Base-by-base conservation (phyloP, 1,140 invertebrate species). In the Drosophila murphyi region DNA sequence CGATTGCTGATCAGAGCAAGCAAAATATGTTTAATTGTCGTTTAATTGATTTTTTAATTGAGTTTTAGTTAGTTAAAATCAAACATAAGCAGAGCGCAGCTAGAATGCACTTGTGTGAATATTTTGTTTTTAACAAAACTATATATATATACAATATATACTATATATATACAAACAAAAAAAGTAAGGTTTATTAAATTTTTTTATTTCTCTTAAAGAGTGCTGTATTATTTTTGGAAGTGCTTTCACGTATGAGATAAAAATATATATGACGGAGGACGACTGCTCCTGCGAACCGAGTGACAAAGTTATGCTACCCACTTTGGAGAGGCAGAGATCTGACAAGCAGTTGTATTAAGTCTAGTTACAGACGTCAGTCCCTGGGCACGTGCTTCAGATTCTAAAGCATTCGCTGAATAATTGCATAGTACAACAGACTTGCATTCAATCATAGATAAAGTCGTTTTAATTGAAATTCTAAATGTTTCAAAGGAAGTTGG, bases 391-490 rank as follows among this genome's bases (percentile, higher is more conserved):
- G 83, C 80, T 77, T 72, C 70, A 73, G 63, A 65, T 76, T 76
- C 74, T 76, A 73, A 76, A 73, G 64, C 67, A 56, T 43, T 50
- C 50, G 43, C 20, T 65, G 31, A 62, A 54, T 43, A 45, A 45
- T 55, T 31, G 45, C 12, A 57, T 57, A 73, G 39, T n/a, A n/a
- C 10, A 39, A 57, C 43, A 45, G 63, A 64, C 76, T 73, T 37
- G 67, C 60, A 60, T 79, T 62, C 74, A 85, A 81, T 78, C 70
- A 54, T 57, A 80, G 85, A 88, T 88, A 73, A 83, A 89, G 80
- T 88, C 87, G 83, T 76, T 85, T 83, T 89, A 89, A 89, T 88
- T 88, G 78, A 80, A 88, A 88, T 88, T 89, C 86, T 79, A 80
- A 88, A 89, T 88, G 79, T 88, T 87, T 87, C 83, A 88, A 82